A percentile compares a stretch with the other conserved stretches of the same genome.
Conservation (phyloP, 2,888 invertebrate genomes). For the Bunonema sp. region DNA sequence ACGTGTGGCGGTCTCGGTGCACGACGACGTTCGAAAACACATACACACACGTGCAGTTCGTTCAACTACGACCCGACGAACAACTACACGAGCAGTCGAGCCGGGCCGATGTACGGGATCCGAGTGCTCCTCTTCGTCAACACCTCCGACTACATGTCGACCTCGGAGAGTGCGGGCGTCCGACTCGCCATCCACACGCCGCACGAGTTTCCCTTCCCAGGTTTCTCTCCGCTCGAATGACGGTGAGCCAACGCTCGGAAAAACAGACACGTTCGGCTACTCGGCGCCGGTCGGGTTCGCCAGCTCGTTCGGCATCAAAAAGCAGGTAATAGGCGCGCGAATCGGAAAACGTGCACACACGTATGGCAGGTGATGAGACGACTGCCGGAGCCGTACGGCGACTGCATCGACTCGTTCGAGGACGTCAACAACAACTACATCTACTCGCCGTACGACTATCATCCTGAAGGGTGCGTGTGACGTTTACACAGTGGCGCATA, state of each 20-base stretch:
- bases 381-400: slow-evolving; percentile 17
- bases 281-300: slow-evolving; percentile 26
- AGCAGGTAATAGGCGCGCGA: slow-evolving; percentile 6
- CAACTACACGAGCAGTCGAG: slow-evolving; percentile 21
- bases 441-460: slow-evolving; percentile 19
- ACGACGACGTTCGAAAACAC: too few relatives aligned
- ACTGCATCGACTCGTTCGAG: slow-evolving; percentile 14
- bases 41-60: too few relatives aligned
- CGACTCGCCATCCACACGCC: slow-evolving; percentile 22
- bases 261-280: slow-evolving; percentile 27
- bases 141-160: slow-evolving; percentile 27
- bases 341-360: background rate
- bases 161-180: slow-evolving; percentile 23
- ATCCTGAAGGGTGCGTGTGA: slow-evolving; percentile 16
- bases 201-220: slow-evolving; percentile 19
- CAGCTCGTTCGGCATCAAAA: slow-evolving; percentile 22
- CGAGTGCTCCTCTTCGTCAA: slow-evolving; percentile 23
- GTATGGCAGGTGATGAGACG: slow-evolving; percentile 9
- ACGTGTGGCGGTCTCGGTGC: too few relatives aligned
- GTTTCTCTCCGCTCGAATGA: too few relatives aligned
- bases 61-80: slow-evolving; percentile 24
- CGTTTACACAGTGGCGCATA: too few relatives aligned
- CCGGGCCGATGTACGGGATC: slow-evolving; percentile 30
- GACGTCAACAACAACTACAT: slow-evolving; percentile 13
- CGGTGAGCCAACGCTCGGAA: too few relatives aligned